Conservation (phyloP, 2,888 invertebrate genomes). For the Xylota segnis region DNA sequence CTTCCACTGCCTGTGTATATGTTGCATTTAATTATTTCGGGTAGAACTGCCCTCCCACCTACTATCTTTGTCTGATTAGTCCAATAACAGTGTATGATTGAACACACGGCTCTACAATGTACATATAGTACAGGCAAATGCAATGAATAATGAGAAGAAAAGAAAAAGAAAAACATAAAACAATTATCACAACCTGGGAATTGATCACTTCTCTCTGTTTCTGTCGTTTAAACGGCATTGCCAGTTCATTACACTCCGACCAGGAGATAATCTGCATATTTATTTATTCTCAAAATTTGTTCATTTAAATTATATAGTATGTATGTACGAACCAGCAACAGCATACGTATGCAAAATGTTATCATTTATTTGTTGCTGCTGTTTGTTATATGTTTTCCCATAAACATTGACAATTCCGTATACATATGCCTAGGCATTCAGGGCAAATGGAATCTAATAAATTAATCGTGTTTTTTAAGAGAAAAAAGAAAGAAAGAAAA, state of each 20-base stretch:
- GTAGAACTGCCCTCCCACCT: not conserved
- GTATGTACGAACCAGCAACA: not conserved
- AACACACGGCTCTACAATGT: not conserved
- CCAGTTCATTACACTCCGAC: constrained; percentile 43
- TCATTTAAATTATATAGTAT: constrained; percentile 23
- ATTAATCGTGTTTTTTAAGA: constrained; percentile 20
- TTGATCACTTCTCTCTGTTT: constrained; percentile 9
- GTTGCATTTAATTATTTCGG: constrained; percentile 30
- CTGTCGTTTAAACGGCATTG: constrained; percentile 7
- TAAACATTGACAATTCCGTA: not conserved
- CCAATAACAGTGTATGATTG: not conserved
- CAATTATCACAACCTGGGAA: constrained; percentile 1
- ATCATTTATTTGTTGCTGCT: constrained; percentile 1
- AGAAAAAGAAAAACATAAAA: constrained; percentile 4
- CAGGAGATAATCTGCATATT: constrained; percentile 23
- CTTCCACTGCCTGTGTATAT: constrained; percentile 3
- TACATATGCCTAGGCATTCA: constrained; percentile 3
- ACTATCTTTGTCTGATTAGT: constrained; percentile 12
- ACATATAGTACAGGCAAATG: constrained; percentile 4
- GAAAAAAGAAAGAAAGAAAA: constrained; percentile 11
- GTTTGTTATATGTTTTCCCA: not conserved
- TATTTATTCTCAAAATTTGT: constrained; percentile 29
- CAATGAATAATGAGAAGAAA: not conserved
- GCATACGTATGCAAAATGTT: constrained; percentile 21
- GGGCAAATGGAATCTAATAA: constrained; percentile 20